A percentile compares a stretch with the other conserved stretches of the same genome.
These are phyloP conservation scores for Atherinosoma microstoma DNA, from an alignment of 2,797 vertebrate species.

Conservation along the genomic window DNA sequence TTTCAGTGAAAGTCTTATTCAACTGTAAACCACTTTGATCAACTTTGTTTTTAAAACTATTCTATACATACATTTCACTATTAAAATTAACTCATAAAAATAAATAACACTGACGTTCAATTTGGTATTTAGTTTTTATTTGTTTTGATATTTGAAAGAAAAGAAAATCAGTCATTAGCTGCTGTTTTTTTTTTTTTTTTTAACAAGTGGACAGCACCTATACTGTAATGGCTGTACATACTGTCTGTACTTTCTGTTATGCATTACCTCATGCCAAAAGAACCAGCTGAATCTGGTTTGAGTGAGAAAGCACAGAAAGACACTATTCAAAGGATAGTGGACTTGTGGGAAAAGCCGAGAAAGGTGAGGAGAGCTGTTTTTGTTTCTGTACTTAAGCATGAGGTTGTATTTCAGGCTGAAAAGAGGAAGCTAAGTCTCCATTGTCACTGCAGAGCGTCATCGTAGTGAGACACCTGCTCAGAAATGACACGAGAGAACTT, in stretches of 20 bases:
- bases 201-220: neutral
- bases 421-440: conserved; percentile 21
- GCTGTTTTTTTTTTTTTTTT: no score
- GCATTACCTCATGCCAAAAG: conserved; percentile 43
- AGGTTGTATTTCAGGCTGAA: conserved; percentile 64
- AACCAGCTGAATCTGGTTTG: conserved; percentile 58
- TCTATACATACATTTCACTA: no score
- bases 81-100: no score
- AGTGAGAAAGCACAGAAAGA: conserved; percentile 40
- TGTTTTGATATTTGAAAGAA: no score
- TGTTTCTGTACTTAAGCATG: conserved; percentile 32
- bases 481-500: conserved; percentile 20
- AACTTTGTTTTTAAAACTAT: no score
- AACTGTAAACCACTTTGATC: no score
- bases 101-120: no score
- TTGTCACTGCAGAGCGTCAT: conserved; percentile 30
- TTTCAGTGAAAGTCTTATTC: no score
- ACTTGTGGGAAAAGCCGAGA: conserved; percentile 46
- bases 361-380: conserved; percentile 41
- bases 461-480: conserved; percentile 25
- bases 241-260: conserved; percentile 15
- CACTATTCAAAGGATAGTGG: conserved; percentile 27
- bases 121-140: no score
- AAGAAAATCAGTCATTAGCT: no score
- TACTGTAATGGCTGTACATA: neutral